phyloP scores from a whole-genome alignment of 2,113 vertebrate genomes.

The Microtus montanus region DNA sequence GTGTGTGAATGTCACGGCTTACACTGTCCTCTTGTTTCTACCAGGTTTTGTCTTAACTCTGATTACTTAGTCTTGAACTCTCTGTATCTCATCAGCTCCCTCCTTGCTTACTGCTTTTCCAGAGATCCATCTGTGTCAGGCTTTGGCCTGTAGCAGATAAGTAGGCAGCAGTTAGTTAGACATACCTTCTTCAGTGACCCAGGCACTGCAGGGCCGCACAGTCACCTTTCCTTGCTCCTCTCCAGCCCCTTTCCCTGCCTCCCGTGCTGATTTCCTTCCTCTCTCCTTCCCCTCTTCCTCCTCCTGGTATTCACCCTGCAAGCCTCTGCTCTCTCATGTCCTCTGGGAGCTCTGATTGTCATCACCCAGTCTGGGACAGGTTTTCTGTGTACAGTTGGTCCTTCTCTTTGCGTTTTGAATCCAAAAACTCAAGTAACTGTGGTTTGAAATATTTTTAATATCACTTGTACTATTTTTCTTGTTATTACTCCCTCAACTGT shows the following conservation, averaged over 20 bases:
- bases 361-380: background rate
- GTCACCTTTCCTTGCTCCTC: background rate
- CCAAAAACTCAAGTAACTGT: background rate
- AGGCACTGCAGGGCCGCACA: background rate
- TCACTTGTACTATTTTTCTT: background rate
- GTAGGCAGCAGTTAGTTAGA: no score
- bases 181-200: no score
- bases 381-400: no score
- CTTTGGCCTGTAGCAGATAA: no score
- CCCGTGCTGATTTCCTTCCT: no score
- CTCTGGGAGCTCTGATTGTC: background rate
- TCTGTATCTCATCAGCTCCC: background rate
- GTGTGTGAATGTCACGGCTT: background rate
- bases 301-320: background rate
- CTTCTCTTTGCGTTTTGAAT: background rate
- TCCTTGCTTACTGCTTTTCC: background rate
- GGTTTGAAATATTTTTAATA: background rate
- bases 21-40: background rate
- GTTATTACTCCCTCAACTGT: background rate
- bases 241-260: background rate
- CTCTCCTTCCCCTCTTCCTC: background rate
- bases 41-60: background rate
- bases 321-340: background rate
- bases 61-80: background rate
- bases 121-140: background rate